Conservation (phyloP, 1,140 invertebrate species). For the Helicoverpa armigera region DNA sequence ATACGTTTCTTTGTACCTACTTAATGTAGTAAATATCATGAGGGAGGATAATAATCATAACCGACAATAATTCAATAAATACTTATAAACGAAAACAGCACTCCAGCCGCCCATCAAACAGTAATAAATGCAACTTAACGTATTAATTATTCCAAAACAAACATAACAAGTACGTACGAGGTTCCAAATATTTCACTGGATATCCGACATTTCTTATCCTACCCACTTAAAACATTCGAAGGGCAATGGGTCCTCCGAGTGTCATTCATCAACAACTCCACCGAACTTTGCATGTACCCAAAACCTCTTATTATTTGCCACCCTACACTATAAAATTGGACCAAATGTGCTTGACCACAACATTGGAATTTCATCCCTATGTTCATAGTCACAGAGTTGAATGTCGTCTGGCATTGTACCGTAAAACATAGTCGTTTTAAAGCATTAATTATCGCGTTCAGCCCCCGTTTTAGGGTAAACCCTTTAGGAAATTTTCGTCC, state of each 20-base stretch:
- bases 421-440: constrained; percentile 77
- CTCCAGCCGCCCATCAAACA: constrained; percentile 61
- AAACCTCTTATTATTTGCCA: constrained; percentile 85
- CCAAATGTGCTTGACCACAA: constrained; percentile 67
- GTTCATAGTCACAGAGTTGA: constrained; percentile 47
- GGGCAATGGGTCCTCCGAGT: constrained; percentile 85
- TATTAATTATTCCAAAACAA: constrained; percentile 83
- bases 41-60: neutral
- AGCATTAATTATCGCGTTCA: constrained; percentile 83
- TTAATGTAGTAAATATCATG: too few relatives aligned
- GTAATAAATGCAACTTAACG: constrained; percentile 70
- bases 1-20: neutral
- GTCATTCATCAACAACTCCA: constrained; percentile 85
- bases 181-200: constrained; percentile 80
- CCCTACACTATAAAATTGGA: constrained; percentile 84
- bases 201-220: constrained; percentile 85
- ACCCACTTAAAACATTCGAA: constrained; percentile 85
- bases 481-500: constrained; percentile 85
- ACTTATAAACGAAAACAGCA: constrained; percentile 57
- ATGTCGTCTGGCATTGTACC: constrained; percentile 47
- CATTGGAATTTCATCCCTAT: constrained; percentile 62
- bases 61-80: constrained; percentile 7
- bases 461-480: constrained; percentile 81
- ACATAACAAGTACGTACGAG: constrained; percentile 72
- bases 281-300: constrained; percentile 83